A percentile compares a stretch with the other conserved stretches of the same genome.
Conservation (phyloP, 2,797 vertebrate genomes). For the Microchirus variegatus region DNA sequence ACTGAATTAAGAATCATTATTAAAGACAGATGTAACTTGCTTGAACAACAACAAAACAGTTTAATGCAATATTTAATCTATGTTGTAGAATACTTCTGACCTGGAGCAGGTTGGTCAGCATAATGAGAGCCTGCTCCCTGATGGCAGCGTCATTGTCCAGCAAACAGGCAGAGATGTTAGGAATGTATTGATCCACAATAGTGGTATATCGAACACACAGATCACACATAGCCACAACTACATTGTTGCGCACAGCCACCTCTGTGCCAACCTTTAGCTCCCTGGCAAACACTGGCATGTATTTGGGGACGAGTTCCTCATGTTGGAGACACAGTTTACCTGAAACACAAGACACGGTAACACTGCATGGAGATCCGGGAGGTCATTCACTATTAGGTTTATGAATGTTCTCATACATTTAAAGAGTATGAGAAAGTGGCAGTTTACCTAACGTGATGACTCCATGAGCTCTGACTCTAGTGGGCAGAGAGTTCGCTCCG, state of each 20-base stretch:
- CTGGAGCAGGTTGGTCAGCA: constrained; percentile 96
- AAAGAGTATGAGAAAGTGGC: background rate
- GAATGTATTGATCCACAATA: constrained; percentile 88
- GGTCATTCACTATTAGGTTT: background rate
- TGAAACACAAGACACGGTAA: constrained; percentile 43
- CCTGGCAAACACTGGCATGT: constrained; percentile 88
- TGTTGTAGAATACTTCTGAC: constrained; percentile 61
- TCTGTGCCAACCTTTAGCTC: constrained; percentile 89
- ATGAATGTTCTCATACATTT: background rate
- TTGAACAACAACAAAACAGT: background rate
- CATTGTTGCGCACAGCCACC: constrained; percentile 88
- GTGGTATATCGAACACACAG: constrained; percentile 93
- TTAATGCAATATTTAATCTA: background rate
- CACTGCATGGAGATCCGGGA: background rate
- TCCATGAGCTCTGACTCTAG: constrained; percentile 88
- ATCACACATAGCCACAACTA: constrained; percentile 91
- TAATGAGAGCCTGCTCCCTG: constrained; percentile 90
- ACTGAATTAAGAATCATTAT: background rate
- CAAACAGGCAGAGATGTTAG: constrained; percentile 88
- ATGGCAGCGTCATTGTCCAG: constrained; percentile 85
- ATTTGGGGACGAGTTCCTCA: constrained; percentile 87
- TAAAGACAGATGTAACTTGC: background rate
- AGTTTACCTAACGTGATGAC: constrained; percentile 89
- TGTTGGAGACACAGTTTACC: constrained; percentile 95
- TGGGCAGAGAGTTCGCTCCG: constrained; percentile 82